phyloP scores from a whole-genome alignment of 2,113 vertebrate species.

The Callorhinus ursinus region DNA sequence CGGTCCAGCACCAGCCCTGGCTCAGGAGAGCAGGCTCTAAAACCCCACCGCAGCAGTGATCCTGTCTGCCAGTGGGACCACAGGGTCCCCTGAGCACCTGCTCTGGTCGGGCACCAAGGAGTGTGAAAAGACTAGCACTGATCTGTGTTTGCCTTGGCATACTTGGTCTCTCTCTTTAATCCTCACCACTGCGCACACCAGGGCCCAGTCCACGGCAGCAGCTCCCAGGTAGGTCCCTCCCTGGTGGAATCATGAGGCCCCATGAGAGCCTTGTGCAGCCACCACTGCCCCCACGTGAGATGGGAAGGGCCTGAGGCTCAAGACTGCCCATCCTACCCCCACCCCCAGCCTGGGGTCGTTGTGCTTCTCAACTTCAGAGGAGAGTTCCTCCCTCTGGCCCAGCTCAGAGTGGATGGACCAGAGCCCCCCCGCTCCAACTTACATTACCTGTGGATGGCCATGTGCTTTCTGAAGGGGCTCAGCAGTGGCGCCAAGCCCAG shows the following conservation, averaged over 20 bases:
- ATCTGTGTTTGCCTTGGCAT: accelerated
- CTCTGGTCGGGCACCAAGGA: neutral
- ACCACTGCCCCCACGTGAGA: neutral
- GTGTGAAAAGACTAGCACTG: neutral
- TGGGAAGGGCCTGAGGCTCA: neutral
- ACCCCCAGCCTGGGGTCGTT: neutral
- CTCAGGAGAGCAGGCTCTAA: neutral
- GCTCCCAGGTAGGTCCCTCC: neutral
- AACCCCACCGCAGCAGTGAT: accelerated
- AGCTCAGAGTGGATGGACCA: neutral
- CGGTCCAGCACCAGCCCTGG: neutral
- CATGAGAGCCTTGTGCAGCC: neutral
- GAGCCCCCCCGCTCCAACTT: neutral
- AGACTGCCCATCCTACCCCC: neutral
- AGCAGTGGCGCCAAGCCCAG: neutral
- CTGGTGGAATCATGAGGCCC: neutral
- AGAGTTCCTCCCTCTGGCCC: neutral
- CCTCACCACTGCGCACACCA: accelerated
- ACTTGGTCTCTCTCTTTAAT: neutral
- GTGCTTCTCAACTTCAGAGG: neutral
- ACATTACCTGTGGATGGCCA: neutral
- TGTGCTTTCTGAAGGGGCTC: neutral
- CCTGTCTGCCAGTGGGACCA: neutral
- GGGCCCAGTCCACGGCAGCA: accelerated
- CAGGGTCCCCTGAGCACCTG: neutral